Evolutionary conservation across 2,888 invertebrate genomes (phyloP), one percentile per base, ranked within the genome.

Genomic region (Orthosia incerta): DNA sequence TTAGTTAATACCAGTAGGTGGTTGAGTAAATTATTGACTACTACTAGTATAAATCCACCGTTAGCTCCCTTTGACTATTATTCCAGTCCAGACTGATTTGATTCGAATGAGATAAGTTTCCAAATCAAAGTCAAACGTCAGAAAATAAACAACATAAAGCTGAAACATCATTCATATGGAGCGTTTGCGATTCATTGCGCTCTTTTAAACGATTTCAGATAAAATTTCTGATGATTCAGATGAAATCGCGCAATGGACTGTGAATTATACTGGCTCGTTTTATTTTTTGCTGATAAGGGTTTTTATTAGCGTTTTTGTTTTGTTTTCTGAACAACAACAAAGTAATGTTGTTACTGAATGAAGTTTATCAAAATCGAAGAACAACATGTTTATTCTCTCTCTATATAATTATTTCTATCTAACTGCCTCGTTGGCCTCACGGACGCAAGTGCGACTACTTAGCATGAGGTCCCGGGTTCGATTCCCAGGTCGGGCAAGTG

Each of bases 121-220:
- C 31, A 74, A 66, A 70, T 68, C 79, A 79, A 79, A 79, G 59
- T 66, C 55, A 79, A 85, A 79, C 50, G 50, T 61, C 65, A 71
- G 55, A 62, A 74, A 63, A 77, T 74, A 82, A 71, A 74, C 74
- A 78, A 74, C 72, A 82, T 78, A 60, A 69, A 64, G 48, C 83
- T 68, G 64, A 74, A 57, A 65, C 63, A 67, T 66, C 74, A 76
- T 86, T 69, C 79, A 86, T 72, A 83, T 72, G 55, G 72, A 86
- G 59, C 57, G 71, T 73, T 83, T 60, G 71, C 74, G 74, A 74
- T 83, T 63, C 86, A 71, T 74, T 84, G 83, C 76, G 68, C 68
- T 70, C 66, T 86, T 80, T 70, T 50, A 83, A 82, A 79, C 70
- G 76, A 76, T 57, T 73, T 66, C 61, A 60, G 76, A 80, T 76